phyloP scores from a whole-genome alignment of 2,113 vertebrate species.

The Poicephalus meyeri region DNA sequence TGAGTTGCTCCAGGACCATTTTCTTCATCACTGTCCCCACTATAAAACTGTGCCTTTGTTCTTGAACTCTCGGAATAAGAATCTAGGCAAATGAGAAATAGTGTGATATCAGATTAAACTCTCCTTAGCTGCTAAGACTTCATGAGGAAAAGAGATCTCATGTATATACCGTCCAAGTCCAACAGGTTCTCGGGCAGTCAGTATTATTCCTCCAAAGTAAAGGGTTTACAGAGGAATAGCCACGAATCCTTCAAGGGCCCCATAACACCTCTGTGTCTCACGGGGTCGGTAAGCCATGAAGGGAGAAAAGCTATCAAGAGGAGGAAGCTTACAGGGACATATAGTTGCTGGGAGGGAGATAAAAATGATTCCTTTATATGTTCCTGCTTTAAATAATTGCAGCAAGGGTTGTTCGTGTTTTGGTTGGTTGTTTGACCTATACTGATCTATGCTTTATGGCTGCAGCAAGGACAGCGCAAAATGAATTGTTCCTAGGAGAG shows the following conservation, averaged over 20 bases:
- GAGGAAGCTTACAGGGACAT: not conserved
- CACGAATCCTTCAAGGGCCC: not conserved
- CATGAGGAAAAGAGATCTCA: not conserved
- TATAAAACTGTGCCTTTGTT: not conserved
- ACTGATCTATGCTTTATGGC: not conserved
- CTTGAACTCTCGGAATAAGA: not conserved
- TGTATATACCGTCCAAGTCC: not conserved
- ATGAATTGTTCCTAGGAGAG: not conserved
- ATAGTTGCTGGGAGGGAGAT: not conserved
- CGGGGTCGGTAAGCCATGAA: not conserved
- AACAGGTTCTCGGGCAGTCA: not conserved
- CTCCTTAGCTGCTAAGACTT: not conserved
- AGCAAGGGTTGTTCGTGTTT: not conserved
- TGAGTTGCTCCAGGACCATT: not conserved
- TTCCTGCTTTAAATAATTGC: not conserved
- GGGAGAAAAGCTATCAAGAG: not conserved
- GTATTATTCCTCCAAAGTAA: not conserved
- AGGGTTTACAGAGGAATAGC: not conserved
- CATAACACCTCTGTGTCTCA: not conserved
- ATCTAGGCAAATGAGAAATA: not conserved
- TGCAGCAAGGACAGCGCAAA: not conserved
- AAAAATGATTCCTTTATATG: not conserved
- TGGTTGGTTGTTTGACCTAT: not conserved
- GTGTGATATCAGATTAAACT: not conserved
- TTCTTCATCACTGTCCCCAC: not conserved